Evolutionary conservation across 1,140 invertebrate species (phyloP).

Genomic region (Alviniconcha marisindica): DNA sequence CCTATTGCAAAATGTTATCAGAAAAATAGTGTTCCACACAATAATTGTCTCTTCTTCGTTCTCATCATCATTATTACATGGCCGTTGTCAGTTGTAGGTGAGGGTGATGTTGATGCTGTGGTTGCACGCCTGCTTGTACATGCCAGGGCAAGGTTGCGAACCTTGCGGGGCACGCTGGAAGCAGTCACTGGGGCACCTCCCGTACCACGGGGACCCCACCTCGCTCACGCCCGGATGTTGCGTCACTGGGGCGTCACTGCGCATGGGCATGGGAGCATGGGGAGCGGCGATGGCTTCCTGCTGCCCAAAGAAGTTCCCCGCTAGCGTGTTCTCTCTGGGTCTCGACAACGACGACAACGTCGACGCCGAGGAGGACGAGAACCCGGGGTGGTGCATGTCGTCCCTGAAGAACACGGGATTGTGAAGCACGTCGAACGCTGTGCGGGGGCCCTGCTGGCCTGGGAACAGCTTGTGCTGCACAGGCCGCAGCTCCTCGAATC

Average conservation of each 20-base stretch:
- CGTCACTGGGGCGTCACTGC: neutral
- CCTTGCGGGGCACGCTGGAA: conserved; percentile 4
- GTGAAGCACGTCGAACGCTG: conserved; percentile 42
- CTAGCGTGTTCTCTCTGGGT: neutral
- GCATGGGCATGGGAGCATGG: neutral
- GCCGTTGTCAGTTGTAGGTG: conserved; percentile 63
- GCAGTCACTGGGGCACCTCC: neutral
- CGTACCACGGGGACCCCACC: neutral
- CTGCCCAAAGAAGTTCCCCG: neutral
- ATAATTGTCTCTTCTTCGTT: neutral
- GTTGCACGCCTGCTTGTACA: conserved; percentile 61
- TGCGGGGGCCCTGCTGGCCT: conserved; percentile 26
- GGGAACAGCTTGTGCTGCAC: conserved; percentile 32
- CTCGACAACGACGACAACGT: too few species aligned
- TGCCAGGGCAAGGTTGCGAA: conserved; percentile 41
- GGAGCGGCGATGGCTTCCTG: neutral
- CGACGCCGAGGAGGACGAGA: conserved; percentile 12
- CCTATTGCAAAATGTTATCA: neutral
- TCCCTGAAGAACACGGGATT: conserved; percentile 19
- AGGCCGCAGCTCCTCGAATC: conserved; percentile 41
- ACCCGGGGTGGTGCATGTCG: conserved; percentile 30
- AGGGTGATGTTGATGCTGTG: conserved; percentile 72
- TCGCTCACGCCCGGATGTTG: neutral
- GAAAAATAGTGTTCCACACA: neutral
- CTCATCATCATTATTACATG: neutral